Evolutionary conservation across 2,888 invertebrate genomes (phyloP).

Genomic region (Eucriotettix oculatus): DNA sequence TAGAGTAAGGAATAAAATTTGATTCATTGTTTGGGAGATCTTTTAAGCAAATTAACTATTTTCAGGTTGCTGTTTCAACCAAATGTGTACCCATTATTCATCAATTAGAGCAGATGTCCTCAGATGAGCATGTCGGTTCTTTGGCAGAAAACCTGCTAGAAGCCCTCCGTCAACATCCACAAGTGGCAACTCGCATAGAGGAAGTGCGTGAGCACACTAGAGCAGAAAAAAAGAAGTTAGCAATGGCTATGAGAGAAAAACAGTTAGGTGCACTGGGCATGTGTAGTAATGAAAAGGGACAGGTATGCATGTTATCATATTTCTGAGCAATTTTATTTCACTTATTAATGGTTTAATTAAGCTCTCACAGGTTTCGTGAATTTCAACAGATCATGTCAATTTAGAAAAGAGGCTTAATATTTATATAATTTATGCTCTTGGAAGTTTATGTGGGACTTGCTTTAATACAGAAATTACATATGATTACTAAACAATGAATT

Average conservation of each 20-base stretch:
- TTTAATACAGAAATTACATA: too few relatives aligned
- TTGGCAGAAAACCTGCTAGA: constrained; percentile 90
- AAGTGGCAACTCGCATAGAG: constrained; percentile 72
- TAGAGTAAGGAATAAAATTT: background rate
- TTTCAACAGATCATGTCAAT: too few relatives aligned
- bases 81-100: constrained; percentile 90
- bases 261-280: constrained; percentile 84
- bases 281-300: constrained; percentile 93
- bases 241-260: constrained; percentile 95
- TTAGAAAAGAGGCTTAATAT: too few relatives aligned
- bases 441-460: too few relatives aligned
- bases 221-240: constrained; percentile 90
- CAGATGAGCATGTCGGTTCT: constrained; percentile 92
- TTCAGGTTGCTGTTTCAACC: constrained; percentile 62
- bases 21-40: background rate
- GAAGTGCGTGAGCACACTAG: constrained; percentile 86
- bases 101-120: constrained; percentile 90
- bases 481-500: too few relatives aligned
- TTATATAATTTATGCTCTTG: too few relatives aligned
- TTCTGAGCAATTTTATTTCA: too few relatives aligned
- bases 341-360: too few relatives aligned
- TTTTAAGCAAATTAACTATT: constrained; percentile 9
- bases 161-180: constrained; percentile 59
- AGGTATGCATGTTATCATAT: constrained; percentile 34
- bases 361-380: too few relatives aligned